These are phyloP conservation scores for Potamilus streckersoni DNA, from an alignment of 1,140 invertebrate species.

Conservation along the genomic window DNA sequence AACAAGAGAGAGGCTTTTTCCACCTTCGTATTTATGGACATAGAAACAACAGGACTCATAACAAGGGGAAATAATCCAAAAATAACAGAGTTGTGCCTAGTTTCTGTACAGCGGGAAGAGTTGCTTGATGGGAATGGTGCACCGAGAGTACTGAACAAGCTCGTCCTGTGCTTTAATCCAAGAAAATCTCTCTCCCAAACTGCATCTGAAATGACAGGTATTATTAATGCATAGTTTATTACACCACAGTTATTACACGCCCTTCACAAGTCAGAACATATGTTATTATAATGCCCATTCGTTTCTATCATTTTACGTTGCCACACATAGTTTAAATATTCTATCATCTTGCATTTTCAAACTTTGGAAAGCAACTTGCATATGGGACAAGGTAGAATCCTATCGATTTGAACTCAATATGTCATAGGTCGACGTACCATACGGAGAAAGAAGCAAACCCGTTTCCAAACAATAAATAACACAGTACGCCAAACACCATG, in stretches of 20 bases:
- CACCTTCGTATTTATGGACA: conserved; percentile 56
- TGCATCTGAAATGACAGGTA: conserved; percentile 52
- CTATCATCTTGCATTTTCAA: too few species aligned
- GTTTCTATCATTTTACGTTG: too few species aligned
- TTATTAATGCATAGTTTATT: not conserved
- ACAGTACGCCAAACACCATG: too few species aligned
- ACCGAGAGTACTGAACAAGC: conserved; percentile 55
- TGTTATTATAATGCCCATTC: not conserved
- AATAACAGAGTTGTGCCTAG: conserved; percentile 57
- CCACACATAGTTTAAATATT: too few species aligned
- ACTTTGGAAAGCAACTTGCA: too few species aligned
- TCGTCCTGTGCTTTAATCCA: conserved; percentile 57
- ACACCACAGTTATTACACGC: not conserved
- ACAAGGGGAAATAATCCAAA: conserved; percentile 31
- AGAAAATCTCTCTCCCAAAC: conserved; percentile 36
- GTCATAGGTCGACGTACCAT: too few species aligned
- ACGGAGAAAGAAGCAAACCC: too few species aligned
- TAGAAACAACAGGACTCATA: conserved; percentile 56
- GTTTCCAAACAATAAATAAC: too few species aligned
- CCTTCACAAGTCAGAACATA: not conserved
- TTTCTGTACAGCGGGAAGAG: conserved; percentile 53
- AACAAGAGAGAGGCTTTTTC: conserved; percentile 6
- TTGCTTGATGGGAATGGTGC: conserved; percentile 22
- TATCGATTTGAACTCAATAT: too few species aligned
- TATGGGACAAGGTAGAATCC: too few species aligned